phyloP scores from a whole-genome alignment of 2,888 invertebrate species.

The Cephus rjabovi region DNA sequence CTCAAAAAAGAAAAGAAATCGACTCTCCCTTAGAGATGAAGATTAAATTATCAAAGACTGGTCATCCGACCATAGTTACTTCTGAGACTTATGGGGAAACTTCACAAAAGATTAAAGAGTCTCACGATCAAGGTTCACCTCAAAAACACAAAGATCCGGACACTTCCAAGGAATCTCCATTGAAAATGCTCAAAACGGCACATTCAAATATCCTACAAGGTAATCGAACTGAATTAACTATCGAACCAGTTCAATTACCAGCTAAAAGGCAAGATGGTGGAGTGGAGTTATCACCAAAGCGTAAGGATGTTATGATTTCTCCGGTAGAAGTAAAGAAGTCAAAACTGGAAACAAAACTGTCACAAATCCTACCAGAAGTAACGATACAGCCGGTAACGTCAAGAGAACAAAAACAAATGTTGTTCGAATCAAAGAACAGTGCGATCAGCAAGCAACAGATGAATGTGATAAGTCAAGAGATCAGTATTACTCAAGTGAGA shows the following conservation, averaged over 20 bases:
- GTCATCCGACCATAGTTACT: constrained; percentile 58
- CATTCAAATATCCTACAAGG: constrained; percentile 41
- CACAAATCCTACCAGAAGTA: constrained; percentile 59
- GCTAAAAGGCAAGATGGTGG: constrained; percentile 33
- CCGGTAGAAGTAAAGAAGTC: constrained; percentile 58
- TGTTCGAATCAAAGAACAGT: constrained; percentile 44
- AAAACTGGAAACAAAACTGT: constrained; percentile 54
- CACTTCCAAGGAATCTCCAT: constrained; percentile 8
- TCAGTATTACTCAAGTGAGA: constrained; percentile 60
- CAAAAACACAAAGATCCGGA: constrained; percentile 32
- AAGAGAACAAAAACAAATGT: constrained; percentile 41
- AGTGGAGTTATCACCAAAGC: constrained; percentile 44
- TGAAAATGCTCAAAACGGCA: constrained; percentile 44
- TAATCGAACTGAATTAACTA: constrained; percentile 50
- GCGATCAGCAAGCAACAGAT: constrained; percentile 54
- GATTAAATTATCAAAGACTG: constrained; percentile 59
- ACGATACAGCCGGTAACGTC: constrained; percentile 58
- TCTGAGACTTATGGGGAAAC: constrained; percentile 45
- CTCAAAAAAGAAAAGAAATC: constrained; percentile 38
- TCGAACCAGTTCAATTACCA: constrained; percentile 50
- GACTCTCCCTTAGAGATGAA: constrained; percentile 54
- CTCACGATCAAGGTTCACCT: background rate
- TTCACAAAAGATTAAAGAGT: constrained; percentile 26
- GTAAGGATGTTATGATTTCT: constrained; percentile 56
- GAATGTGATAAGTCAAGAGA: constrained; percentile 59